phyloP scores from a whole-genome alignment of 1,140 invertebrate genomes.

The Diuraphis noxia region DNA sequence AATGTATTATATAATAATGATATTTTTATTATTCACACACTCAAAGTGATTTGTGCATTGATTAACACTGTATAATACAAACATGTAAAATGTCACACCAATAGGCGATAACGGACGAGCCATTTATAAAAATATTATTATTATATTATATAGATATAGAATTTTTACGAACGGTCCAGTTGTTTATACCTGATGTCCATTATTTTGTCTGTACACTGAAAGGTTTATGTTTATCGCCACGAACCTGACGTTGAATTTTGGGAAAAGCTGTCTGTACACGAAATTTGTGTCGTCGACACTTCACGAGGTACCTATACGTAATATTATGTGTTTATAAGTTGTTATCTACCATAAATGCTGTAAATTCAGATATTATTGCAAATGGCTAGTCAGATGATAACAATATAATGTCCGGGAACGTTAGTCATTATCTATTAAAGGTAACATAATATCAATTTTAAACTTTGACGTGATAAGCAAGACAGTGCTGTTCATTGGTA shows the following conservation, averaged over 20 bases:
- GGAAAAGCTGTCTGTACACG: constrained; percentile 21
- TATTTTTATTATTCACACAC: background rate
- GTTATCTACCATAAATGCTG: background rate
- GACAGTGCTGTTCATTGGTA: background rate
- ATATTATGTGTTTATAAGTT: background rate
- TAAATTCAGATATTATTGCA: background rate
- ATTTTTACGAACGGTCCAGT: background rate
- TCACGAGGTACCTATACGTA: background rate
- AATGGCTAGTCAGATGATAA: background rate
- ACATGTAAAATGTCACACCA: background rate
- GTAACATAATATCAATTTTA: background rate
- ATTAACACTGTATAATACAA: background rate
- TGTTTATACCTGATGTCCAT: background rate
- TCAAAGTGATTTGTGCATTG: background rate
- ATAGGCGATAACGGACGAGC: background rate
- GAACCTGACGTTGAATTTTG: constrained; percentile 23
- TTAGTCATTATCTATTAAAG: background rate
- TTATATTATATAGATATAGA: background rate
- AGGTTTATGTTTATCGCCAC: background rate
- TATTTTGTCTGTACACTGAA: background rate
- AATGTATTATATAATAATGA: background rate
- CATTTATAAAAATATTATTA: background rate
- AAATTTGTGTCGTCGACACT: background rate
- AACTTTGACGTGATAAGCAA: background rate
- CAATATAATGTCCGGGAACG: background rate